These are phyloP conservation scores for Cheumatopsyche charites DNA, from an alignment of 1,140 invertebrate genomes.

Conservation along the genomic window DNA sequence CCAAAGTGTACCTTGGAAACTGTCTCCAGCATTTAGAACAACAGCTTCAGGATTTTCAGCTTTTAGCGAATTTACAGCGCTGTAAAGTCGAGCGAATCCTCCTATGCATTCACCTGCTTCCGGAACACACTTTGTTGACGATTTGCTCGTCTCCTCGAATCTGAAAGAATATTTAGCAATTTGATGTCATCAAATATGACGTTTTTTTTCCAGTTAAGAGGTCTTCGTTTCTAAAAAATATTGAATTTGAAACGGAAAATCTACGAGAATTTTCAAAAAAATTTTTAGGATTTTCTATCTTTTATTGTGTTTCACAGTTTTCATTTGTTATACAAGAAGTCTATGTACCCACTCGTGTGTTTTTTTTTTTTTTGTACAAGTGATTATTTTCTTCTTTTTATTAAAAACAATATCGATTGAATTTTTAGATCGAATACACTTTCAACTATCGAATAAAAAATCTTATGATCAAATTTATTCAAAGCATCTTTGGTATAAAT, in stretches of 20 bases:
- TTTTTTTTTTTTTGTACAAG: too few relatives aligned
- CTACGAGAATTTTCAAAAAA: conserved; percentile 11
- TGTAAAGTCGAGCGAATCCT: conserved; percentile 73
- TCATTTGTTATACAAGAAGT: too few relatives aligned
- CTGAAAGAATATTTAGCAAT: conserved; percentile 52
- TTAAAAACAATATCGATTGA: too few relatives aligned
- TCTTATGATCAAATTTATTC: too few relatives aligned
- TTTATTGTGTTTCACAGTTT: too few relatives aligned
- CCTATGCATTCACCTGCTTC: conserved; percentile 66
- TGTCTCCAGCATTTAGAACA: conserved; percentile 83
- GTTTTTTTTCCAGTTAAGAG: conserved; percentile 2
- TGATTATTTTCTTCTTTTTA: too few relatives aligned
- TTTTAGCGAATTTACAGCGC: conserved; percentile 62
- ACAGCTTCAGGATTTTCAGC: conserved; percentile 68
- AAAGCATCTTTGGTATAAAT: too few relatives aligned
- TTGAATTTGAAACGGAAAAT: background rate
- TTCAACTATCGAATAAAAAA: too few relatives aligned
- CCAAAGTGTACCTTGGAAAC: conserved; percentile 86
- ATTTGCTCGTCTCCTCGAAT: conserved; percentile 71
- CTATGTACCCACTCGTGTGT: too few relatives aligned
- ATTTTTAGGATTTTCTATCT: too few relatives aligned
- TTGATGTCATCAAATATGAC: too few relatives aligned
- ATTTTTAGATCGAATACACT: too few relatives aligned
- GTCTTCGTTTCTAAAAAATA: background rate
- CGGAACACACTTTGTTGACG: conserved; percentile 66